Evolutionary conservation across 2,113 vertebrate species (phyloP), one percentile per base, ranked within the genome.

Genomic region (Lota lota): DNA sequence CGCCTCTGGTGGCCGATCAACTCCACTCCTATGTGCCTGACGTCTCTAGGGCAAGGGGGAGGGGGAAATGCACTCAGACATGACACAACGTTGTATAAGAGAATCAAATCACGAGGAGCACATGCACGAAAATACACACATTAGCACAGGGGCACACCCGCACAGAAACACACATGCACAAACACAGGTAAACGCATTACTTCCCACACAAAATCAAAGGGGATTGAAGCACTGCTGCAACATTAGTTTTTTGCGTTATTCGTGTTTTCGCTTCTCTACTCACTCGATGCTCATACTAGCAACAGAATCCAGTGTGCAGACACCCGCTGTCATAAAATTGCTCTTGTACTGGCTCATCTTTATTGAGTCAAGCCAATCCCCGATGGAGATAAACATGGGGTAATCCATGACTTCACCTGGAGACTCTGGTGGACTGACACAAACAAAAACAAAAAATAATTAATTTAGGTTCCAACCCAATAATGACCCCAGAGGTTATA

Each of bases 321-420:
- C 96, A 75, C 96, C 95, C 66, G 95, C 93, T 73, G 94, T 94
- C 93, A 97, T 93, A 83, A 98, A 98, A 86, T 96, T 97, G 86
- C 91, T 95, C 84, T 95, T 97, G 89, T 98, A 98, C 83, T 98
- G 96, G 84, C 93, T 95, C 96, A 98, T 98, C 89, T 98, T 98
- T 88, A 98, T 98, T 78, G 95, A 95, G 86, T 98, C 96, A 86
- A 98, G 89, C 96, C 96, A 98, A 85, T 98, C 95, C 75, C 93
- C 93, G 15, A 98, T 94, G 79, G 96, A 96, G 88, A 97, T 95
- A 86, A 96, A 97, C 84, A 97, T 92, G 75, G 95, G 95, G 85
- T 96, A 98, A 87, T 97, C 96, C 40, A 94, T 84, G 80, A 94
- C 90, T 74, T 98, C 95, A 80, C 93, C 91, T 69, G 96, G 95